These are phyloP conservation scores for Lindbergichthys nudifrons DNA, from an alignment of 2,797 vertebrate species.

Conservation along the genomic window DNA sequence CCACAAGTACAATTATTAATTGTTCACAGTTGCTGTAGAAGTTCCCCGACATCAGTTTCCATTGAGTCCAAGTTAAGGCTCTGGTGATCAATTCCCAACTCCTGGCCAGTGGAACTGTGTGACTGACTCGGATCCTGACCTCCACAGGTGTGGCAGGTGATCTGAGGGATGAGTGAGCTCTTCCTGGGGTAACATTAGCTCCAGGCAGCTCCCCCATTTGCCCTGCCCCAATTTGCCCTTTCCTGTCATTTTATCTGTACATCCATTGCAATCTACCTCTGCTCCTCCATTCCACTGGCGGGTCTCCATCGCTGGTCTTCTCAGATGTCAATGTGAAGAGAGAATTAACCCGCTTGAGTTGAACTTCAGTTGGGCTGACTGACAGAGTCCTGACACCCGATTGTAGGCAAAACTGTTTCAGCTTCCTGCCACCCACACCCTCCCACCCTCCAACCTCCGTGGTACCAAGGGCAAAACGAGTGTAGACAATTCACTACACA, in stretches of 20 bases:
- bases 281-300: conserved; percentile 37
- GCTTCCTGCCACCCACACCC: conserved; percentile 65
- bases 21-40: background rate
- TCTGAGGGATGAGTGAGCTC: conserved; percentile 78
- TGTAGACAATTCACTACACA: conserved; percentile 15
- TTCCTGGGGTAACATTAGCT: conserved; percentile 72
- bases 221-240: conserved; percentile 64
- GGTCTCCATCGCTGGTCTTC: conserved; percentile 53
- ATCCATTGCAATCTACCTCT: conserved; percentile 65
- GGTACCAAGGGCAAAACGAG: conserved; percentile 44
- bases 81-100: conserved; percentile 35
- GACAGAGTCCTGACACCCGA: conserved; percentile 70
- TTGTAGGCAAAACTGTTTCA: conserved; percentile 49
- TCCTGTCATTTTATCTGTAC: conserved; percentile 75
- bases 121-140: conserved; percentile 38
- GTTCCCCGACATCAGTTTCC: background rate
- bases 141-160: conserved; percentile 72
- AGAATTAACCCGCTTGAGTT: conserved; percentile 56
- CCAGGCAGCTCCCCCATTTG: conserved; percentile 32
- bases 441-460: conserved; percentile 56
- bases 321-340: conserved; percentile 71
- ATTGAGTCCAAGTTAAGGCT: background rate
- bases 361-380: conserved; percentile 64
- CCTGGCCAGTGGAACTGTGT: conserved; percentile 29
- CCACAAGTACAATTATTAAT: background rate